phyloP scores from a whole-genome alignment of 2,797 vertebrate species.

The Muraenolepis orangiensis region DNA sequence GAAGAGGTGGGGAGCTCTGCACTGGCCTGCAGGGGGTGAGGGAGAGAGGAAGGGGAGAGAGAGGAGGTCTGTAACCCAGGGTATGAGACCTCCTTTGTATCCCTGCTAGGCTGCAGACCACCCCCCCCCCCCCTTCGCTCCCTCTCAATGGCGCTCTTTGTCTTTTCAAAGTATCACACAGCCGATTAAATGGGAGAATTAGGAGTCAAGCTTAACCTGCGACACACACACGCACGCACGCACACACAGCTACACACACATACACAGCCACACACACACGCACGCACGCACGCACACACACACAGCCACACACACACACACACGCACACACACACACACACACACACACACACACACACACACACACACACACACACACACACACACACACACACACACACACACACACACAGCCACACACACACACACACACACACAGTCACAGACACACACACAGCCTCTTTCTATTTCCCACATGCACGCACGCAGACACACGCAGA shows the following conservation, averaged over 20 bases:
- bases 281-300: too few relatives aligned
- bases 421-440: conserved; percentile 24
- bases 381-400: conserved; percentile 29
- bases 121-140: conserved; percentile 36
- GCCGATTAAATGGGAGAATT: conserved; percentile 79
- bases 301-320: conserved; percentile 30
- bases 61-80: neutral
- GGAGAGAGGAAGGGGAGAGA: neutral
- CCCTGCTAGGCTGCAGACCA: conserved; percentile 61
- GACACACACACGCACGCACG: conserved; percentile 26
- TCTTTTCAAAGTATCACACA: conserved; percentile 77
- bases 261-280: too few relatives aligned
- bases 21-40: neutral
- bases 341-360: conserved; percentile 20
- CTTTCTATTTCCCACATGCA: too few relatives aligned
- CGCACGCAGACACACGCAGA: conserved; percentile 20
- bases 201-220: conserved; percentile 70
- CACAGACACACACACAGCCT: conserved; percentile 31
- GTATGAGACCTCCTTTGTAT: conserved; percentile 72
- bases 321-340: conserved; percentile 25
- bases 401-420: conserved; percentile 20
- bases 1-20: neutral
- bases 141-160: conserved; percentile 77
- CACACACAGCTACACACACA: too few relatives aligned
- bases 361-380: conserved; percentile 25